Evolutionary conservation across 1,140 invertebrate genomes (phyloP), one percentile per base, ranked within the genome.

Genomic region (Maniola jurtina): DNA sequence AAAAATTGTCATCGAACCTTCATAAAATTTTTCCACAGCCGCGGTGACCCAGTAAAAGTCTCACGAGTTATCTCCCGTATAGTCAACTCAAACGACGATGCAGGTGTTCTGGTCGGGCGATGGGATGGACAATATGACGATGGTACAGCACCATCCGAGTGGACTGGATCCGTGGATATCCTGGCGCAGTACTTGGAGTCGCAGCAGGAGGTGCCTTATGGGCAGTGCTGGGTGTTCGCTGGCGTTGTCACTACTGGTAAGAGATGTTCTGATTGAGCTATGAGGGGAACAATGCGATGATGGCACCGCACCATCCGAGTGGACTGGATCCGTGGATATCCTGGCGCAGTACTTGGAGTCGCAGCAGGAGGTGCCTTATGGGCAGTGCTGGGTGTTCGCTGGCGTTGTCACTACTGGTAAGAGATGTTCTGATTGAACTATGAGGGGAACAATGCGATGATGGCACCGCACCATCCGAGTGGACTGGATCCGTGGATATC

Each of bases 191-290:
- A 92, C 80, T 84, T 94, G 56, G 90, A 92, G 61, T 93, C 90
- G 0, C 88, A 92, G 76, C 78, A 89, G 64, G 90, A 93, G 8
- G 95, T 96, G 11, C 93, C 92, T 25, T 96, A 94, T 78, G 95
- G 95, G 2, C 95, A 96, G 77, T 96, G 95, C 80, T 96, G 95
- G 95, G 95, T 96, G 0, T 96, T 96, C 76, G 93, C 95, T 50
- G 95, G 94, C 14, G 92, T 96, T 11, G 88, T 93, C 9, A 95
- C 93, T 36, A 94, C 94, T 73, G 89, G 94, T 95, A 84, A 90
- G 40, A 50, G 95, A 95, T 0, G 92, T 96, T 15, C 76, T 96
- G 60, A 87, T 93, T 0, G 95, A 95, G 0, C 91, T 94, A 16
- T 96, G 95, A 95, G 93, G 94, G 66, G 95, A 94, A 0, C 90